Evolutionary conservation across 1,140 invertebrate species (phyloP), one percentile per base, ranked within the genome.

Genomic region (Drosophila novamexicana): DNA sequence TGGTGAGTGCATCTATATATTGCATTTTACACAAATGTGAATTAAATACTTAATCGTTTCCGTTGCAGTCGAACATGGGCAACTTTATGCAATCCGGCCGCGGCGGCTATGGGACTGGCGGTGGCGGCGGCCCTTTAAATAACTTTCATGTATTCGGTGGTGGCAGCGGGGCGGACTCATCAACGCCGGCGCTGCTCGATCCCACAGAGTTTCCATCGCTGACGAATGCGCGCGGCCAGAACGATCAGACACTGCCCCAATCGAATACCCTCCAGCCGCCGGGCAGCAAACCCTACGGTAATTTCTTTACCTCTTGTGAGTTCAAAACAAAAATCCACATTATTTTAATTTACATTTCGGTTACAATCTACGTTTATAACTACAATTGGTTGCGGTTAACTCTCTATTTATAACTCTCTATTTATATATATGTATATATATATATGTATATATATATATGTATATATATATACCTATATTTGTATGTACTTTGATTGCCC

Each of bases 151-250:
- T 97, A 93, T 97, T 97, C 92, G 95, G 95, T 79, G 86, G 90
- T 37, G 91, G 85, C 39, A 78, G 80, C 56, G 74, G 96, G 94
- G 80, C 79, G 58, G 96, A 96, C 85, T 95, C 95, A 84, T 95
- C 95, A 90, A 97, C 96, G 88, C 96, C 97, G 50, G 96, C 97
- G 66, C 94, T 97, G 63, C 94, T 98, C 79, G 97, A 98, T 93
- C 94, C 97, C 61, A 97, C 96, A 79, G 97, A 98, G 93, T 98
- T 98, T 93, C 97, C 97, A 74, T 97, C 97, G 70, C 94, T 98
- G 90, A 97, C 97, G 79, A 96, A 96, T 92, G 94, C 96, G 92
- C 95, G 95, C 53, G 95, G 95, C 93, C 95, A 95, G 85, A 94
- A 96, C 93, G 95, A 95, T 94, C 95, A 94, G 91, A 94, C 82